phyloP scores from a whole-genome alignment of 2,113 vertebrate species.

The Thamnophis sirtalis region DNA sequence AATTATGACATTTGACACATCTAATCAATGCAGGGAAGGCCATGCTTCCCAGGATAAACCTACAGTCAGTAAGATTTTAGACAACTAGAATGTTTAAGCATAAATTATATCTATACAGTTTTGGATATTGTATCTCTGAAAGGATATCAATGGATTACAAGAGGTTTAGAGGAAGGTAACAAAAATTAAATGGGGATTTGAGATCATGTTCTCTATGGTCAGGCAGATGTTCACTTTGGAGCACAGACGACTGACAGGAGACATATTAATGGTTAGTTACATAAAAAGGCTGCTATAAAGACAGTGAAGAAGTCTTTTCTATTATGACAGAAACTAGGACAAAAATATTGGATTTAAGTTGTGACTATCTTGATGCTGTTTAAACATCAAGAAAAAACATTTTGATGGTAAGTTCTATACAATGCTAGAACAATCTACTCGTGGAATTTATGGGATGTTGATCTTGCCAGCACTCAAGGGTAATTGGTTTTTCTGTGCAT shows the following conservation, averaged over 20 bases:
- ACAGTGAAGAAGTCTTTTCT: not conserved
- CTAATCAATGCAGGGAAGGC: not conserved
- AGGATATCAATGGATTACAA: not conserved
- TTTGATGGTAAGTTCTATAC: not conserved
- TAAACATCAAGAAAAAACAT: not conserved
- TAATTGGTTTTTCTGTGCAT: not conserved
- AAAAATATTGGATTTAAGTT: not conserved
- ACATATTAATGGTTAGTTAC: not conserved
- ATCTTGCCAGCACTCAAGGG: not conserved
- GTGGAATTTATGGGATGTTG: not conserved
- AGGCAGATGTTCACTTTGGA: not conserved
- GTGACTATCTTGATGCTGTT: not conserved
- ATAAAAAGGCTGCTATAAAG: not conserved
- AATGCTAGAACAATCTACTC: not conserved
- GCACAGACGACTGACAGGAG: not conserved
- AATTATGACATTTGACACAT: not conserved
- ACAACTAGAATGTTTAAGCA: not conserved
- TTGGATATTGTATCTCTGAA: not conserved
- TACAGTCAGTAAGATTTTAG: not conserved
- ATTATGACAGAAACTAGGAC: not conserved
- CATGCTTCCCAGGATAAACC: not conserved
- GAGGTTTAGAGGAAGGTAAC: not conserved
- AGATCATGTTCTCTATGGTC: not conserved
- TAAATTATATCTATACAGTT: not conserved
- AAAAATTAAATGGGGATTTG: not conserved